Conservation (phyloP, 2,113 vertebrate species). For the Naja naja region DNA sequence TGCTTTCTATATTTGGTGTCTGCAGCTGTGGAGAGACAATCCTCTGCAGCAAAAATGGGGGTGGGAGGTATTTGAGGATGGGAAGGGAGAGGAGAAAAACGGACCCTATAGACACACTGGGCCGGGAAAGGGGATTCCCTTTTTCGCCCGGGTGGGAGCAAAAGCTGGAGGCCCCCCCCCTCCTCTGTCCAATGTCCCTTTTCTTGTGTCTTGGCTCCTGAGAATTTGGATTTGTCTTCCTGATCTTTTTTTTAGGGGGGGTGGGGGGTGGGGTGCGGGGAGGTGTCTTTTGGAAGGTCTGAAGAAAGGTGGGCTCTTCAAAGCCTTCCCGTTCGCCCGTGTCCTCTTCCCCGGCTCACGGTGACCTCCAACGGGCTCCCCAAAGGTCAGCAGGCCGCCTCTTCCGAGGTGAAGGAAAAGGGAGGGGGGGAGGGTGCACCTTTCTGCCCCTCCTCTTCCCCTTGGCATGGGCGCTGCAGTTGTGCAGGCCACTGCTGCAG, state of each 20-base stretch:
- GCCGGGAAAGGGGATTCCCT: background rate
- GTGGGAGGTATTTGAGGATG: background rate
- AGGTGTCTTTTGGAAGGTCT: background rate
- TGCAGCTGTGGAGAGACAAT: background rate
- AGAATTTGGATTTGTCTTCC: background rate
- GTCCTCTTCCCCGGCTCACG: background rate
- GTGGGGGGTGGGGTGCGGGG: too few species aligned
- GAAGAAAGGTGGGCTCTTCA: background rate
- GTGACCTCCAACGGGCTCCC: background rate
- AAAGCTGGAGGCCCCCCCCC: background rate
- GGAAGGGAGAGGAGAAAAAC: background rate
- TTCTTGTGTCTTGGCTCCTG: background rate
- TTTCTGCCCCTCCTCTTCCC: background rate
- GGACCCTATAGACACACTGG: fast-evolving
- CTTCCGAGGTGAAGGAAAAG: background rate
- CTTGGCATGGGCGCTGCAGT: background rate
- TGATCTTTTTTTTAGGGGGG: background rate
- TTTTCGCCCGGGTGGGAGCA: background rate
- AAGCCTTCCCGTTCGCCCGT: background rate
- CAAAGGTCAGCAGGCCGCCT: background rate
- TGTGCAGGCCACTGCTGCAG: constrained; percentile 49
- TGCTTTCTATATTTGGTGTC: background rate
- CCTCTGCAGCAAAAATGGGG: background rate
- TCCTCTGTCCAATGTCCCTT: background rate
- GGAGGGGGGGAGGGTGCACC: too few species aligned